These are phyloP conservation scores for Lepilemur septentrionalis DNA, from an alignment of 2,797 vertebrate species.

Conservation along the genomic window DNA sequence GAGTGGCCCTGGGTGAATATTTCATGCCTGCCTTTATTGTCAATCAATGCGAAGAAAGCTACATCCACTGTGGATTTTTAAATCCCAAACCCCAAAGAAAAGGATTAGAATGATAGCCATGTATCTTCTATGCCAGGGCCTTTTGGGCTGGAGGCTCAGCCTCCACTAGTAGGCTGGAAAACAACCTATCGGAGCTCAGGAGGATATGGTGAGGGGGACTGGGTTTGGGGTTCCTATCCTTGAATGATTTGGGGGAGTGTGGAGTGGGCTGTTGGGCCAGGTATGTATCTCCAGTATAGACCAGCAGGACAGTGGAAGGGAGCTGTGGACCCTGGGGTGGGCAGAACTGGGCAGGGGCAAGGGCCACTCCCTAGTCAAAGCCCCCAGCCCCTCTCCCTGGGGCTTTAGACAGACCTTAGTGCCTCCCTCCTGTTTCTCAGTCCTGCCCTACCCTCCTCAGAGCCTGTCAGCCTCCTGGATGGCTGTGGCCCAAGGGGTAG, in stretches of 20 bases:
- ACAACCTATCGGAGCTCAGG: neutral
- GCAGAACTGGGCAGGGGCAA: neutral
- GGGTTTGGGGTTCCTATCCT: neutral
- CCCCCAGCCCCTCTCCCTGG: neutral
- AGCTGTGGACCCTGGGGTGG: neutral
- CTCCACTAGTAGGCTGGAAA: constrained; percentile 1
- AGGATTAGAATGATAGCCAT: constrained; percentile 75
- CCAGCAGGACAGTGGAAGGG: neutral
- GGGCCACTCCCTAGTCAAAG: neutral
- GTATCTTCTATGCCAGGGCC: constrained; percentile 58
- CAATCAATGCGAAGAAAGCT: constrained; percentile 83
- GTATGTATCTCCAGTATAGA: neutral
- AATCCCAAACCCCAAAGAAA: constrained; percentile 71
- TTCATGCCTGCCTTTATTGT: constrained; percentile 86
- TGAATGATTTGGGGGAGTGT: neutral
- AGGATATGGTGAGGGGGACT: neutral
- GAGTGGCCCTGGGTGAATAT: constrained; percentile 85
- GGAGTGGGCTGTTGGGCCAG: neutral
- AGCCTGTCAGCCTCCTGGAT: neutral
- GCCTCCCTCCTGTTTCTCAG: constrained; percentile 4
- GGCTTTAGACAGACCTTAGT: neutral
- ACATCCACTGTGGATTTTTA: constrained; percentile 72
- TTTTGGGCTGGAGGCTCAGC: neutral
- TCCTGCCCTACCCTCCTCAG: neutral
- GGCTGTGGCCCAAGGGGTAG: neutral